phyloP scores from a whole-genome alignment of 2,113 vertebrate species.

The Passer domesticus region DNA sequence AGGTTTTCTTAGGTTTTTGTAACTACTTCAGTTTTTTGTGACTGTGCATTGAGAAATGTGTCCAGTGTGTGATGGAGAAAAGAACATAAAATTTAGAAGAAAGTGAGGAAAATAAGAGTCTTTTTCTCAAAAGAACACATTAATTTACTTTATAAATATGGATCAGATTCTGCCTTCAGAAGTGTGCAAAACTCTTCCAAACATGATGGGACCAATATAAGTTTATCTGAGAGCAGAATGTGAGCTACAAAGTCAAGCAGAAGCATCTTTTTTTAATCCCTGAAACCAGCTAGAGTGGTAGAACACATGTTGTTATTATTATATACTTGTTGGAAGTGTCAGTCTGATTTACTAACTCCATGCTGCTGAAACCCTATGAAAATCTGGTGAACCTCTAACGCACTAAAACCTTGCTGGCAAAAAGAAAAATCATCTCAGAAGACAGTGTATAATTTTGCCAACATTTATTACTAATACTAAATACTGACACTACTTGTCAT shows the following conservation, averaged over 20 bases:
- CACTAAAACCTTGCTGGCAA: background rate
- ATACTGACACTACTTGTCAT: background rate
- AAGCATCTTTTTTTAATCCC: background rate
- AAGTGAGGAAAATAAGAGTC: background rate
- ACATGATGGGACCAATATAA: background rate
- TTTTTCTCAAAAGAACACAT: background rate
- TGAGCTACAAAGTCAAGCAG: background rate
- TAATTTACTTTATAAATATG: background rate
- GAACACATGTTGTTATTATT: background rate
- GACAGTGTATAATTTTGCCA: background rate
- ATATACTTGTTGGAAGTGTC: background rate
- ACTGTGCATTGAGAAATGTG: background rate
- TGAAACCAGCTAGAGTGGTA: background rate
- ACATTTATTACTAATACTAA: background rate
- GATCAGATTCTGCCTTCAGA: background rate
- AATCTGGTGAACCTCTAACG: background rate
- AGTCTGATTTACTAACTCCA: background rate
- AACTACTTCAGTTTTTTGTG: background rate
- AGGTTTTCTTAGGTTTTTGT: background rate
- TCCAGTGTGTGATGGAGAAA: background rate
- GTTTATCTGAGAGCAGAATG: conserved; percentile 5
- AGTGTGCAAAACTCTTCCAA: background rate
- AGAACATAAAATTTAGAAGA: background rate
- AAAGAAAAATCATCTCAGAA: background rate
- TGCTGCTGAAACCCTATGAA: background rate